Percentiles rank a stretch among this genome's conserved stretches.
Evolutionary conservation across 2,797 vertebrate genomes (phyloP).

Genomic region (Loris lydekkerianus): DNA sequence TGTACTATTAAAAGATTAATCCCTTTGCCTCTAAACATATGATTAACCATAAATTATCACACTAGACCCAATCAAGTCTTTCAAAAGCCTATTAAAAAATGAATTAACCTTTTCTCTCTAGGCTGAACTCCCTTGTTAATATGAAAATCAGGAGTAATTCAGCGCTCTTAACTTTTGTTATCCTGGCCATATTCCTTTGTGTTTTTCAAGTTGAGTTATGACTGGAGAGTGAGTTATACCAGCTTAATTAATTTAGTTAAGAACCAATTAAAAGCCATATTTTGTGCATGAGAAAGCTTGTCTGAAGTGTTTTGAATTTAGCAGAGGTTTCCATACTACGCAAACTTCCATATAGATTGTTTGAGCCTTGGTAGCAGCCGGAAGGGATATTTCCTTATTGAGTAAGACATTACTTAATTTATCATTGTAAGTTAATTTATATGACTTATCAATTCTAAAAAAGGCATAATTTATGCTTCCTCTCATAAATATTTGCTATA

Average conservation of each 20-base stretch:
- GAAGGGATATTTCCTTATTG: not conserved
- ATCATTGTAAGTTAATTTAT: slow-evolving; percentile 7
- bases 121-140: slow-evolving; percentile 86
- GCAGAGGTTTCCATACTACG: slow-evolving; percentile 70
- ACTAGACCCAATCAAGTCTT: slow-evolving; percentile 81
- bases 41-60: slow-evolving; percentile 87
- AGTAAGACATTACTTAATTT: not conserved
- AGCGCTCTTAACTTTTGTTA: slow-evolving; percentile 83
- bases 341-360: slow-evolving; percentile 52
- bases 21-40: slow-evolving; percentile 86
- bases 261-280: slow-evolving; percentile 83
- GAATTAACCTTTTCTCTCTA: slow-evolving; percentile 89
- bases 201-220: slow-evolving; percentile 80
- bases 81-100: slow-evolving; percentile 87
- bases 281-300: slow-evolving; percentile 83
- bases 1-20: slow-evolving; percentile 85
- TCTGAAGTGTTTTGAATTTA: slow-evolving; percentile 83
- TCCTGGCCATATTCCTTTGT: slow-evolving; percentile 72
- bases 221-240: slow-evolving; percentile 82
- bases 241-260: slow-evolving; percentile 86
- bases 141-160: slow-evolving; percentile 87
- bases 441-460: slow-evolving; percentile 37
- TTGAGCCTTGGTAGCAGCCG: not conserved
- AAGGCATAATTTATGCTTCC: not conserved
- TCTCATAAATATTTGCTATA: not conserved